A percentile compares a stretch with the other conserved stretches of the same genome.
phyloP scores from a whole-genome alignment of 2,797 vertebrate species.

The Parambassis ranga region DNA sequence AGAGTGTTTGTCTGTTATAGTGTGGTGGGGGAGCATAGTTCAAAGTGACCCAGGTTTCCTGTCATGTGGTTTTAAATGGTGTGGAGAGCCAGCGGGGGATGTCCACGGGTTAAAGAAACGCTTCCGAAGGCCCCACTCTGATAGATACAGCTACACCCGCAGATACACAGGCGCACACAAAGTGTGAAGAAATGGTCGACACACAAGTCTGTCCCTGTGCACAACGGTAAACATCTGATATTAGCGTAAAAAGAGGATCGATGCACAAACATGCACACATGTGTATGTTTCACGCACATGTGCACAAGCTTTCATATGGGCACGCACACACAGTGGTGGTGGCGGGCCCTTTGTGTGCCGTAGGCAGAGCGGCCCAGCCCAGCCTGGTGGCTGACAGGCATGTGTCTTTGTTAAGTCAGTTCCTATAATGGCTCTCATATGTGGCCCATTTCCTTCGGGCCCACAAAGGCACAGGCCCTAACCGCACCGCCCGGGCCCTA shows the following conservation, averaged over 20 bases:
- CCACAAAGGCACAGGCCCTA: slow-evolving; percentile 82
- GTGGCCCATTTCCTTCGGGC: slow-evolving; percentile 88
- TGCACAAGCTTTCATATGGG: not conserved
- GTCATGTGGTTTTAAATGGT: slow-evolving; percentile 81
- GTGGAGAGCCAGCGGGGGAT: slow-evolving; percentile 70
- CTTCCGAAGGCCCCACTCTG: slow-evolving; percentile 66
- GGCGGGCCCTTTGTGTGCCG: slow-evolving; percentile 56
- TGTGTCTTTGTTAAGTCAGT: slow-evolving; percentile 94
- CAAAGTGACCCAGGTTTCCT: slow-evolving; percentile 75
- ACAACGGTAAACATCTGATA: not conserved
- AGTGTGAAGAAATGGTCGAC: not conserved
- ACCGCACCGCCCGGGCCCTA: slow-evolving; percentile 80
- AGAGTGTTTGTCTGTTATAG: slow-evolving; percentile 45
- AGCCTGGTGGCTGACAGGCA: slow-evolving; percentile 91
- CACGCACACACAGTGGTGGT: slow-evolving; percentile 11
- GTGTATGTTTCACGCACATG: too few relatives aligned
- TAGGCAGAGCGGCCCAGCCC: slow-evolving; percentile 78
- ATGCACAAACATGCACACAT: not conserved
- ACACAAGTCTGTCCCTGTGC: not conserved
- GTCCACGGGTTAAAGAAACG: slow-evolving; percentile 72
- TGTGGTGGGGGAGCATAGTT: slow-evolving; percentile 37
- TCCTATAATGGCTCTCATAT: slow-evolving; percentile 94
- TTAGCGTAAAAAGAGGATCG: not conserved
- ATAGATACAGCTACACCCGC: slow-evolving; percentile 58
- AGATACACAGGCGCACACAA: slow-evolving; percentile 5